Evolutionary conservation across 2,888 invertebrate species (phyloP).

Genomic region (Folsomia candida): DNA sequence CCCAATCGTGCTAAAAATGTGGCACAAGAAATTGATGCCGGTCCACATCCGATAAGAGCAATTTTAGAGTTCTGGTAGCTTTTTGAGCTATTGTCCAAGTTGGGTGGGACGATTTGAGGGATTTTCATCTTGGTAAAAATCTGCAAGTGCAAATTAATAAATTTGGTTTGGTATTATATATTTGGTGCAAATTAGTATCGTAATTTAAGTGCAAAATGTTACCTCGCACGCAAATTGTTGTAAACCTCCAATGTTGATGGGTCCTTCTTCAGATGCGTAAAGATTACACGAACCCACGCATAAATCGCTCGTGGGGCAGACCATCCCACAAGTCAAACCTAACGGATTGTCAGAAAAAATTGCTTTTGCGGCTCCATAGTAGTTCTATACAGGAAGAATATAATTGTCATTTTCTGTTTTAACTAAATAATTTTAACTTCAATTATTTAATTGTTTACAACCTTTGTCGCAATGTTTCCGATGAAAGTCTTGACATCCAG

Average conservation of each 20-base stretch:
- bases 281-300: conserved; percentile 98
- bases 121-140: conserved; percentile 92
- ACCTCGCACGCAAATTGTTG: conserved; percentile 97
- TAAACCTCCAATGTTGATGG: conserved; percentile 96
- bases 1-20: conserved; percentile 92
- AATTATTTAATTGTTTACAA: conserved; percentile 53
- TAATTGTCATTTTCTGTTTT: background rate
- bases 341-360: conserved; percentile 97
- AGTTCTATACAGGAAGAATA: conserved; percentile 68
- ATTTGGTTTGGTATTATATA: background rate
- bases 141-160: conserved; percentile 55
- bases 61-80: conserved; percentile 63
- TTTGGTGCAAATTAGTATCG: background rate
- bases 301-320: conserved; percentile 81
- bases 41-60: conserved; percentile 89
- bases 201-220: no score
- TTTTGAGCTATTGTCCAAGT: conserved; percentile 54
- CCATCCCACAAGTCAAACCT: conserved; percentile 95
- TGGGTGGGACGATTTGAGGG: conserved; percentile 78
- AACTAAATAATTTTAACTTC: background rate
- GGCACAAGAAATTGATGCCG: conserved; percentile 93
- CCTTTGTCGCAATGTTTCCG: conserved; percentile 91
- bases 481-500: conserved; percentile 96
- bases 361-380: conserved; percentile 93
- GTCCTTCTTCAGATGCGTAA: conserved; percentile 92